These are phyloP conservation scores for Chouioia cunea DNA, from an alignment of 2,888 invertebrate genomes.

Conservation along the genomic window DNA sequence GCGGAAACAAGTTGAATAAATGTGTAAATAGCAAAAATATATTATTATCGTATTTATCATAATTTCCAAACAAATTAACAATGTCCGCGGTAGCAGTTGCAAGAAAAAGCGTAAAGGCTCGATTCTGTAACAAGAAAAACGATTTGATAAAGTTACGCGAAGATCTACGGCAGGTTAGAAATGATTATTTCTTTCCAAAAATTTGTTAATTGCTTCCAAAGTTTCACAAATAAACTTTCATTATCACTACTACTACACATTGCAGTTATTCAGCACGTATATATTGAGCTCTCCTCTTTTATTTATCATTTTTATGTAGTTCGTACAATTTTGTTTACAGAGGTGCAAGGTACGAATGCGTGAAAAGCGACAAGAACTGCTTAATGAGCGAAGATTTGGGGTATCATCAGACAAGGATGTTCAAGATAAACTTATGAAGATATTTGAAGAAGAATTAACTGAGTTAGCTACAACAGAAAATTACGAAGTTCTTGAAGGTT, in stretches of 20 bases:
- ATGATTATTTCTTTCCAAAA: not conserved
- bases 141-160: constrained; percentile 42
- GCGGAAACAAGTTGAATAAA: too few species aligned
- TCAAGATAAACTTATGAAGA: constrained; percentile 37
- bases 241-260: too few species aligned
- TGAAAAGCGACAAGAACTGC: constrained; percentile 35
- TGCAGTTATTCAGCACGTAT: too few species aligned
- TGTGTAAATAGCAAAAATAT: too few species aligned
- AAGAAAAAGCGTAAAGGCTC: constrained; percentile 38
- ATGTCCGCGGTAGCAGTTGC: constrained; percentile 27
- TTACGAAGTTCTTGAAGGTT: constrained; percentile 33
- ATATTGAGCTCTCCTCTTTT: too few species aligned
- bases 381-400: constrained; percentile 43
- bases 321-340: constrained; percentile 4
- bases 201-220: too few species aligned
- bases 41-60: too few species aligned
- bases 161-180: constrained; percentile 46
- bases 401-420: constrained; percentile 32
- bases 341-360: constrained; percentile 43
- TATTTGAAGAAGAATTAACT: constrained; percentile 40
- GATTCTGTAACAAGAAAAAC: constrained; percentile 30
- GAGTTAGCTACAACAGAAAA: constrained; percentile 27
- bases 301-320: too few species aligned
- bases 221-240: too few species aligned
- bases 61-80: not conserved